Evolutionary conservation across 2,113 vertebrate species (phyloP), one percentile per base, ranked within the genome.

Genomic region (Caranx melampygus): DNA sequence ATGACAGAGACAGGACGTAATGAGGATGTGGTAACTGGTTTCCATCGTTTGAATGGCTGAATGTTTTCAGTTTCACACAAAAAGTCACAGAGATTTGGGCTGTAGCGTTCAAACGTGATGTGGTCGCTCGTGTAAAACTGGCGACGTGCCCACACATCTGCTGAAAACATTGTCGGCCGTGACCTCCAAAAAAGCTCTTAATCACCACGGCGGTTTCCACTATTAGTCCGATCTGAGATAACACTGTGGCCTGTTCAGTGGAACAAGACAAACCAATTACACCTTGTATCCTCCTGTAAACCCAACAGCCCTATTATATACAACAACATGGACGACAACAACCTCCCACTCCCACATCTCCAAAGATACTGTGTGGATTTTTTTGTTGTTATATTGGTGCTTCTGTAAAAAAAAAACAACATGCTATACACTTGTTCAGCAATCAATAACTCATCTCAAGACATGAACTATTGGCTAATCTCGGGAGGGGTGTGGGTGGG

Each of bases 371-470:
- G 16, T 12, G 15, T 55, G 18, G 8, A 44, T 11, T 61, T 75
- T 75, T 61, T 13, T 60, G 11, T 26, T 66, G 58, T 20, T 35
- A 61, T 21, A 31, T 44, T 54, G 55, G 42, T 40, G 55, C 42
- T 65, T 67, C 59, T 49, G 26, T 61, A 75, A 87, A 60, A 42
- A 42, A 49, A 82, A 68, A 83, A 66, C 71, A 88, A 85, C 54
- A 81, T 34, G 33, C 14, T 15, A 71, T 80, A 63, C 67, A 10
- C 59, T 76, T 54, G 82, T 72, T 63, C 59, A 73, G 55, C 63
- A 70, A 91, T 92, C 89, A 80, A 89, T 89, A 91, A 72, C 61
- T 88, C 79, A 88, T 86, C 83, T 82, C 9, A 42, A 69, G 82
- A 81, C 79, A 79, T 63, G 81, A 55, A 44, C 59, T 52, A 75